Conservation (phyloP, 1,140 invertebrate species). For the Aricia agestis region DNA sequence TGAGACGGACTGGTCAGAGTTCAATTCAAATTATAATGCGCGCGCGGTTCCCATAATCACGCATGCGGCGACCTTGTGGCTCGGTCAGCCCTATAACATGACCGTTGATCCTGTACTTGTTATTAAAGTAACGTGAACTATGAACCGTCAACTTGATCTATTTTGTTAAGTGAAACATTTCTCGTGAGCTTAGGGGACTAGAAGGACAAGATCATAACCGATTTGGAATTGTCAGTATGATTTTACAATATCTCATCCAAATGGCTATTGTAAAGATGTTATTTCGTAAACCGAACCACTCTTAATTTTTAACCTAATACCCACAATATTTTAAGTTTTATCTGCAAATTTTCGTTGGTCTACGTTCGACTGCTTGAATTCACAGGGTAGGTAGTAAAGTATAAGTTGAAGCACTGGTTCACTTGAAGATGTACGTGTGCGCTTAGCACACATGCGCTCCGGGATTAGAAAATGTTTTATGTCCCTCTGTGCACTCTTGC, state of each 20-base stretch:
- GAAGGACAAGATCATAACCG: background rate
- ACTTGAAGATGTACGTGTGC: constrained; percentile 53
- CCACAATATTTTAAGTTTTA: constrained; percentile 11
- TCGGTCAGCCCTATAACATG: constrained; percentile 40
- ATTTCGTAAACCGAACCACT: no score
- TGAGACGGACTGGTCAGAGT: constrained; percentile 50
- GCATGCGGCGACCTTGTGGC: constrained; percentile 48
- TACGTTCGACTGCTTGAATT: constrained; percentile 60
- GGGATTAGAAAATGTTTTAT: constrained; percentile 14
- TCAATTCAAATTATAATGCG: constrained; percentile 46
- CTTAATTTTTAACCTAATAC: no score
- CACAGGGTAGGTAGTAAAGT: constrained; percentile 45
- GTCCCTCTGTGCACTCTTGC: constrained; percentile 2
- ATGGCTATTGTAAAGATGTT: no score
- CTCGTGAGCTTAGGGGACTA: background rate
- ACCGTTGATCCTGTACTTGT: constrained; percentile 51
- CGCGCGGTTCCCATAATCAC: constrained; percentile 44
- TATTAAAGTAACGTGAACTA: constrained; percentile 5
- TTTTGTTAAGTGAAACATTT: background rate
- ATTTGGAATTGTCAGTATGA: no score
- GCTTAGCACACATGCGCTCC: constrained; percentile 31
- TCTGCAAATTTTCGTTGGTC: constrained; percentile 37
- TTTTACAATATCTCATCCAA: no score
- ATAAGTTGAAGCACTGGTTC: constrained; percentile 52
- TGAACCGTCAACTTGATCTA: constrained; percentile 17